Percentiles rank a stretch among this genome's conserved stretches.
phyloP scores from a whole-genome alignment of 2,888 invertebrate genomes.

The Fragum whitleyi region DNA sequence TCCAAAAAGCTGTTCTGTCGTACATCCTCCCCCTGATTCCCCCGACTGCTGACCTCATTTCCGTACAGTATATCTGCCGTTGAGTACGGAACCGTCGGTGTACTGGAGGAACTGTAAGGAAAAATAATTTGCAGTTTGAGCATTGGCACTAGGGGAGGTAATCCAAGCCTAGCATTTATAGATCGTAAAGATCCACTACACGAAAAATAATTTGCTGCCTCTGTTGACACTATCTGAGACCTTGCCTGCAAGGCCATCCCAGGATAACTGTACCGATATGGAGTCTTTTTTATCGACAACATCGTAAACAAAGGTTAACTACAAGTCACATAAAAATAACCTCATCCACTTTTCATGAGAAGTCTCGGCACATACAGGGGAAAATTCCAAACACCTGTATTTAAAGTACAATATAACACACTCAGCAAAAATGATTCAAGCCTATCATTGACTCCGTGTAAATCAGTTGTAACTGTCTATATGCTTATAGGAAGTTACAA shows the following conservation, averaged over 20 bases:
- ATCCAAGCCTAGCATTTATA: slow-evolving; percentile 10
- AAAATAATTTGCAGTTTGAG: slow-evolving; percentile 40
- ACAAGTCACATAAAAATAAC: not conserved
- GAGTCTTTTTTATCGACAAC: slow-evolving; percentile 5
- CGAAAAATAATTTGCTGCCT: not conserved
- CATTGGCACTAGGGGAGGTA: slow-evolving; percentile 32
- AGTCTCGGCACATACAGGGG: not conserved
- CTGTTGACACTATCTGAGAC: not conserved
- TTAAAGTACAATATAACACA: not conserved
- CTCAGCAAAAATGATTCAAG: too few relatives aligned
- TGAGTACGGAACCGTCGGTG: slow-evolving; percentile 75
- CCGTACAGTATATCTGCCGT: slow-evolving; percentile 75
- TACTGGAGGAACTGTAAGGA: slow-evolving; percentile 72
- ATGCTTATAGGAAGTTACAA: too few relatives aligned
- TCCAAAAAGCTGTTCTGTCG: slow-evolving; percentile 68
- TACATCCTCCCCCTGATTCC: slow-evolving; percentile 59
- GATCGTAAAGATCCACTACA: not conserved
- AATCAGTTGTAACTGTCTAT: too few relatives aligned
- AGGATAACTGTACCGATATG: slow-evolving; percentile 9
- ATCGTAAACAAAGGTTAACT: not conserved
- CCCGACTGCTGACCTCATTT: slow-evolving; percentile 64
- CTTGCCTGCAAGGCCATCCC: slow-evolving; percentile 8
- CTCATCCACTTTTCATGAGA: slow-evolving; percentile 1
- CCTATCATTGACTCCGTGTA: too few relatives aligned
- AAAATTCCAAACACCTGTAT: not conserved